Evolutionary conservation across 2,888 invertebrate species (phyloP).

Genomic region (Blera fallax): DNA sequence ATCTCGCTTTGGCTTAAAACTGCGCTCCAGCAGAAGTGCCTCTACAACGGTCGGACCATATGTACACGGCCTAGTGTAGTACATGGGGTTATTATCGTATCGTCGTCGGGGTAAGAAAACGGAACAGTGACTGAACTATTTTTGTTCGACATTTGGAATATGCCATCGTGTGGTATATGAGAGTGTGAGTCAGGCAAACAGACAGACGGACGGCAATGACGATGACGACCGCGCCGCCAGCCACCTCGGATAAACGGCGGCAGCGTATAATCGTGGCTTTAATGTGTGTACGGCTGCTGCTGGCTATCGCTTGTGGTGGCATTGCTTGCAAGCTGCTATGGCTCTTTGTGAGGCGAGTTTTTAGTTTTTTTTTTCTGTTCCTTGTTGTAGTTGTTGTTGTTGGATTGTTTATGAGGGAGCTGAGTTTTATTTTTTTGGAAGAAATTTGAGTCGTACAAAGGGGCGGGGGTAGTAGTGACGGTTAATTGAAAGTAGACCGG

Average conservation of each 20-base stretch:
- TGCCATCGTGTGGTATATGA: slow-evolving; percentile 36
- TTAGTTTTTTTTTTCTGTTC: slow-evolving; percentile 2
- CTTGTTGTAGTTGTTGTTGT: neutral
- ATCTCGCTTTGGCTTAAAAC: slow-evolving; percentile 68
- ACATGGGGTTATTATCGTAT: slow-evolving; percentile 63
- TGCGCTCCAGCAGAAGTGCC: slow-evolving; percentile 42
- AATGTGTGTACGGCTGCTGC: slow-evolving; percentile 49
- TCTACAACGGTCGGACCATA: slow-evolving; percentile 20
- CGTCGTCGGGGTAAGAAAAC: slow-evolving; percentile 49
- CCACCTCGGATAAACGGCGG: slow-evolving; percentile 37
- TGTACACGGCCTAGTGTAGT: slow-evolving; percentile 42
- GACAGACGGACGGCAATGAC: slow-evolving; percentile 29
- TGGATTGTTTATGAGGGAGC: slow-evolving; percentile 18
- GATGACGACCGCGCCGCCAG: too few relatives aligned
- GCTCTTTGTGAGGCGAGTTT: slow-evolving; percentile 45
- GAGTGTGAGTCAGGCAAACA: slow-evolving; percentile 62
- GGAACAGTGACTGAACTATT: slow-evolving; percentile 49
- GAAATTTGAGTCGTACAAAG: slow-evolving; percentile 28
- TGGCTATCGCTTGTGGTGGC: slow-evolving; percentile 35
- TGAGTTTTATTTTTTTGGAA: slow-evolving; percentile 10
- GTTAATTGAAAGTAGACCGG: slow-evolving; percentile 62
- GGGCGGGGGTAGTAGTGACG: slow-evolving; percentile 25
- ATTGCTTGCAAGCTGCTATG: slow-evolving; percentile 27
- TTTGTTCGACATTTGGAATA: slow-evolving; percentile 48
- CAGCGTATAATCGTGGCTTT: slow-evolving; percentile 63